These are phyloP conservation scores for Drosophila gaucha DNA, from an alignment of 2,888 invertebrate species.

Conservation along the genomic window DNA sequence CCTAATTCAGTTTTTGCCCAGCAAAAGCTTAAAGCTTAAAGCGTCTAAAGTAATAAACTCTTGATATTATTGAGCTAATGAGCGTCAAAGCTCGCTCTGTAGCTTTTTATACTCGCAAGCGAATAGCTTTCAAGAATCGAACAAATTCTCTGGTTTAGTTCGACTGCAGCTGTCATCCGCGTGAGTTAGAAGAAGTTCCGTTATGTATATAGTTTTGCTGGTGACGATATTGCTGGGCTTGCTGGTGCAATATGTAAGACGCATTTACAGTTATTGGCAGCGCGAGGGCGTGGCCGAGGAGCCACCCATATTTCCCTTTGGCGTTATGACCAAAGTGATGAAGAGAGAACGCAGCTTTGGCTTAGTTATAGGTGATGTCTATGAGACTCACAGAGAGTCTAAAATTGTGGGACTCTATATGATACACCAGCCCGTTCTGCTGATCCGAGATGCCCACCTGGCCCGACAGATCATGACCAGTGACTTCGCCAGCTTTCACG, in stretches of 20 bases:
- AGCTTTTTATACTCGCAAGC: constrained; percentile 1
- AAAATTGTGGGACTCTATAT: constrained; percentile 87
- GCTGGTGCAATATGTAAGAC: constrained; percentile 42
- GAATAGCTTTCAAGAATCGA: background rate
- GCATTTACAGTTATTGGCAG: constrained; percentile 85
- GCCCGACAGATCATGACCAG: constrained; percentile 87
- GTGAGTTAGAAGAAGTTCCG: background rate
- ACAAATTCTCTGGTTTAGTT: constrained; percentile 20
- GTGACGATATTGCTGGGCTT: constrained; percentile 27
- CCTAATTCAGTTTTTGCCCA: no score
- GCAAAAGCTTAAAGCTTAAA: background rate
- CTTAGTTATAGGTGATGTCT: constrained; percentile 87
- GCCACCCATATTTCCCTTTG: constrained; percentile 87
- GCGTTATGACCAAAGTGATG: constrained; percentile 87
- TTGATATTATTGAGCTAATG: constrained; percentile 3
- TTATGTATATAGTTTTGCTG: constrained; percentile 61
- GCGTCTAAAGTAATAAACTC: background rate
- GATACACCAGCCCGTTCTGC: constrained; percentile 87
- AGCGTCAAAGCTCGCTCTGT: constrained; percentile 11
- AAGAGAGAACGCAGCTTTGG: constrained; percentile 87
- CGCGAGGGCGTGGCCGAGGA: constrained; percentile 86
- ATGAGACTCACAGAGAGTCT: constrained; percentile 83
- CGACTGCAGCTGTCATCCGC: background rate
- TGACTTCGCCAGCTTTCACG: constrained; percentile 88
- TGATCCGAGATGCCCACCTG: constrained; percentile 87